Percentiles rank a stretch among this genome's conserved stretches.
Evolutionary conservation across 2,797 vertebrate genomes (phyloP).

Genomic region (Pantherophis alleghaniensis): DNA sequence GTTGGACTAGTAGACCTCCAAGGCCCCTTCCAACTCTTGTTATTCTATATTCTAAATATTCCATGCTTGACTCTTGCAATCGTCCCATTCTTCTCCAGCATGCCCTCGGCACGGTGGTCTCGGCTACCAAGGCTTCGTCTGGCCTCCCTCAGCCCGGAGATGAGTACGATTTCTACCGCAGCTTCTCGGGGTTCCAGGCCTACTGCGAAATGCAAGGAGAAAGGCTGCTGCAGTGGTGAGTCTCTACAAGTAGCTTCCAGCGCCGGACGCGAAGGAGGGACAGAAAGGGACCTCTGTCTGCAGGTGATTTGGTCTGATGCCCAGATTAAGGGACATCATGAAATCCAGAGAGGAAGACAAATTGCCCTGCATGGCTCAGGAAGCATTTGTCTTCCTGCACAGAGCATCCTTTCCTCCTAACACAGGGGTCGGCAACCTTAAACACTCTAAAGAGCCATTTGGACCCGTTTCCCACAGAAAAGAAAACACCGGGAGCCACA

Average conservation of each 20-base stretch:
- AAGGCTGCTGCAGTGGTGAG: conserved; percentile 84
- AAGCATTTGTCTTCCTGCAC: not conserved
- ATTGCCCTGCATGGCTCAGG: not conserved
- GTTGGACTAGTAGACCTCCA: too few relatives aligned
- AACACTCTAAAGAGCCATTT: too few relatives aligned
- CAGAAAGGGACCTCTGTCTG: fast-evolving
- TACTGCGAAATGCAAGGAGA: conserved; percentile 89
- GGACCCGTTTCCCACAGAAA: too few relatives aligned
- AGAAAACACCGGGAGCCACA: too few relatives aligned
- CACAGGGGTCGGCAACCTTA: not conserved
- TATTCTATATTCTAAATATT: too few relatives aligned
- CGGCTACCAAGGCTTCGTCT: conserved; percentile 87
- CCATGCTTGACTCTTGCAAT: fast-evolving
- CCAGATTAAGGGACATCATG: fast-evolving
- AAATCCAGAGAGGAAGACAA: not conserved
- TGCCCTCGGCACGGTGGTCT: conserved; percentile 84
- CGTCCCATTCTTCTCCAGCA: conserved; percentile 66
- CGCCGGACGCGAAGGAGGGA: too few relatives aligned
- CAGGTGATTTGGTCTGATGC: too few relatives aligned
- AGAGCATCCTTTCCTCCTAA: not conserved
- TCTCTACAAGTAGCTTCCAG: not conserved
- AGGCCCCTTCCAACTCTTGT: too few relatives aligned
- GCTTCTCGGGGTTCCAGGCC: conserved; percentile 88
- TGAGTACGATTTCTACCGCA: conserved; percentile 94
- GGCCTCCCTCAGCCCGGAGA: conserved; percentile 88